Base-by-base conservation (phyloP, 2,888 invertebrate genomes). In the Odiellus spinosus region DNA sequence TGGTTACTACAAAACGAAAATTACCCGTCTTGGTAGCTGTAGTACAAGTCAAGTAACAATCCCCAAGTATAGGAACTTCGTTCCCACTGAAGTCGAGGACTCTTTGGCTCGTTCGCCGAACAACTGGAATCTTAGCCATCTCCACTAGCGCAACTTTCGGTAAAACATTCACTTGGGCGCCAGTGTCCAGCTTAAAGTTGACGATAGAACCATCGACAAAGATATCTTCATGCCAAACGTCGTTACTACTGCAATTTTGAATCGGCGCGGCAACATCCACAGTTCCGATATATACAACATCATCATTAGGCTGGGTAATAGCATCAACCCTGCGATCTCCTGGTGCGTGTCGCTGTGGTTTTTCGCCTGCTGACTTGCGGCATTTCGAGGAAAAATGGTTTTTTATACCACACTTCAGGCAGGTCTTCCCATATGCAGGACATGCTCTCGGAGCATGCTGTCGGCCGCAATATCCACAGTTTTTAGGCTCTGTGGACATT, bases 161-260 rank as follows among this genome's bases (percentile, higher is more conserved):
- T 15, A 47, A 17, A 3, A 44, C 47, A 39, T 47, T 47, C 5
- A 47, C 44, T 21, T 47, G 47, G 6, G 47, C 43, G 3, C 46
- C 46, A 2, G 34, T 46, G 21, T 47, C 47, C 20, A 47, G n/a
- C n/a, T n/a, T n/a, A n/a, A 47, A 47, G 10, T n/a, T 26, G n/a
- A 39, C 47, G 5, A 11, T 15, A 19, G 18, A 34, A 26, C 19
- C 21, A 34, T 46, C 44, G 17, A 44, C 32, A 3, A 3, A 4
- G 3, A 39, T 32, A 33, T 45, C 33, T 11, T 43, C 14, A 34
- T 15, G 19, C 35, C 46, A 42, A 10, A 14, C 18, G 19, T 10
- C n/a, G 6, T 40, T 32, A 39, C n/a, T n/a, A n/a, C n/a, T n/a
- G n/a, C n/a, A n/a, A n/a, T n/a, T n/a, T n/a, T n/a, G n/a, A n/a